phyloP scores from a whole-genome alignment of 2,797 vertebrate species.

The Acrossocheilus wenchowensis region DNA sequence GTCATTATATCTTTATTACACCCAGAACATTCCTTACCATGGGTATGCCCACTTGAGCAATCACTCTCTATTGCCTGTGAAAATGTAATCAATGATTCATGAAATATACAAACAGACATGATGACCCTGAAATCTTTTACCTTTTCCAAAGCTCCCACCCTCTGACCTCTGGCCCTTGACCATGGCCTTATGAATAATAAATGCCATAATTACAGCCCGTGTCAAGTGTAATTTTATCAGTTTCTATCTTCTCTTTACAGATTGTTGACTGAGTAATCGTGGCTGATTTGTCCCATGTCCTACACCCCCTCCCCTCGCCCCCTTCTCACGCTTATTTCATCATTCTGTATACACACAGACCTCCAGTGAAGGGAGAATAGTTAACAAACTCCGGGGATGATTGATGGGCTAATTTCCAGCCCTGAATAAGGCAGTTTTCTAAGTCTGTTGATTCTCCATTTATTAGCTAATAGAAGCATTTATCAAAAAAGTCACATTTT shows the following conservation, averaged over 20 bases:
- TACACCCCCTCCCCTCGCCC: conserved; percentile 21
- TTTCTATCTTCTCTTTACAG: conserved; percentile 66
- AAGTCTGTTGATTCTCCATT: conserved; percentile 96
- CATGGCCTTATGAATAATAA: conserved; percentile 74
- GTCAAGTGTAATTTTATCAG: conserved; percentile 59
- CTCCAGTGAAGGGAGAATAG: conserved; percentile 79
- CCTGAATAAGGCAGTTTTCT: conserved; percentile 95
- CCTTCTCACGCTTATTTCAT: conserved; percentile 53
- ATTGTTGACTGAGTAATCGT: conserved; percentile 64
- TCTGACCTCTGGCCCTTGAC: conserved; percentile 67
- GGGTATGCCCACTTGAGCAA: background rate
- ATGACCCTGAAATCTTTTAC: conserved; percentile 75
- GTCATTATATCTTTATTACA: background rate
- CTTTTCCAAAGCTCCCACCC: conserved; percentile 61
- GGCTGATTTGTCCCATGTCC: conserved; percentile 62
- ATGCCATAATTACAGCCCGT: conserved; percentile 64
- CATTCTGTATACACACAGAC: conserved; percentile 69
- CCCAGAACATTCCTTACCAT: background rate
- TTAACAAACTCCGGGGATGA: conserved; percentile 93
- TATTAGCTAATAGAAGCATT: conserved; percentile 98
- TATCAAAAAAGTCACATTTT: conserved; percentile 90
- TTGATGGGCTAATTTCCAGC: conserved; percentile 98
- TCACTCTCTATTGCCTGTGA: conserved; percentile 34
- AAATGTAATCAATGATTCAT: conserved; percentile 74
- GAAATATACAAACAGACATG: conserved; percentile 60